Conservation (phyloP, 2,113 vertebrate species). For the Plestiodon gilberti region DNA sequence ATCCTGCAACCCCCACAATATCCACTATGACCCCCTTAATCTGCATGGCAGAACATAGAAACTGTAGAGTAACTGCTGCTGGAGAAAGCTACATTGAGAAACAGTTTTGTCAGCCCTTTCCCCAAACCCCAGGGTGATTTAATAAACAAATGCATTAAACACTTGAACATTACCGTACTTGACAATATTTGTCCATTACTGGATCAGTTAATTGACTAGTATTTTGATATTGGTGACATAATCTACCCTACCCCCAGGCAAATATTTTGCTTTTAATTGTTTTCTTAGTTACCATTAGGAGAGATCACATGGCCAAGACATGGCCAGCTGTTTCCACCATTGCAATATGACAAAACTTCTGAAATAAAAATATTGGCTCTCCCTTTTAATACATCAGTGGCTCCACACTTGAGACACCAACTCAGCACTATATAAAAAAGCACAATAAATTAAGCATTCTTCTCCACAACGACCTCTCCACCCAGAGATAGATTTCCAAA, state of each 20-base stretch:
- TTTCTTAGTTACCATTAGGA: neutral
- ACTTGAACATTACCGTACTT: neutral
- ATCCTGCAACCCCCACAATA: too few species aligned
- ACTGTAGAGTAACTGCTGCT: neutral
- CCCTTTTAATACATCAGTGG: slow-evolving; percentile 34
- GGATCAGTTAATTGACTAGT: neutral
- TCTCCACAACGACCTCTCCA: slow-evolving; percentile 53
- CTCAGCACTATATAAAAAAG: slow-evolving; percentile 26
- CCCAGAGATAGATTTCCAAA: slow-evolving; percentile 52
- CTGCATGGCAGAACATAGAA: neutral
- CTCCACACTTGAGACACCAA: slow-evolving; percentile 33
- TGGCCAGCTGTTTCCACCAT: neutral
- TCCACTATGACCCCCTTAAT: too few species aligned
- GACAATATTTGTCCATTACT: neutral
- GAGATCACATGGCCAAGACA: too few species aligned
- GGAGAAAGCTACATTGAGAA: neutral
- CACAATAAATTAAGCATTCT: slow-evolving; percentile 28
- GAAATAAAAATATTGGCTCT: slow-evolving; percentile 29
- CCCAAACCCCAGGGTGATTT: neutral
- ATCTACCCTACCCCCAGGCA: neutral
- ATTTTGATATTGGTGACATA: neutral
- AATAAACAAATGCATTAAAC: neutral
- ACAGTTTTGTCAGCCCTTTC: too few species aligned
- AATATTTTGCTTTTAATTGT: neutral
- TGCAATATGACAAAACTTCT: neutral